Percentiles rank a stretch among this genome's conserved stretches.
Conservation (phyloP, 1,140 invertebrate genomes). For the Cardiocondyla obscurior region DNA sequence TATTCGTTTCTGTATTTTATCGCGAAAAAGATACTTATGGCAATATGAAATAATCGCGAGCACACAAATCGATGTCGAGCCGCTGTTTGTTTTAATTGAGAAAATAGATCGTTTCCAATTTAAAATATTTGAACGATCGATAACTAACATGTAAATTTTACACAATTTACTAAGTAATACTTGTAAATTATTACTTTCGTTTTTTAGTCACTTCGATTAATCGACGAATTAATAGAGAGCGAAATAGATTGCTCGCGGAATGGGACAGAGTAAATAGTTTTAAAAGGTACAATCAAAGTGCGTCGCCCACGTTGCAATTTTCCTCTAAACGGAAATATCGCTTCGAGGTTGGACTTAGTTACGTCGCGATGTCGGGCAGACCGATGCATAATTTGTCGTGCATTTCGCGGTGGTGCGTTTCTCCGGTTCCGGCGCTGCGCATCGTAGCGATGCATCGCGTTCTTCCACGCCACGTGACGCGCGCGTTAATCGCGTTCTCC, state of each 20-base stretch:
- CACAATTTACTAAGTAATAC: not conserved
- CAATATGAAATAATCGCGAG: not conserved
- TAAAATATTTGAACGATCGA: not conserved
- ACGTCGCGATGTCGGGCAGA: not conserved
- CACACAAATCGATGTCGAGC: not conserved
- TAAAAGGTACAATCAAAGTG: not conserved
- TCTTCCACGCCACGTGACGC: slow-evolving; percentile 31
- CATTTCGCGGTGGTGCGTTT: not conserved
- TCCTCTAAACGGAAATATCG: not conserved
- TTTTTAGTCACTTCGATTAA: not conserved
- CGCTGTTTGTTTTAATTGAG: not conserved
- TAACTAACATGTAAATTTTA: not conserved
- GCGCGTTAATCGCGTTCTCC: slow-evolving; percentile 65
- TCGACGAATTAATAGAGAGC: not conserved
- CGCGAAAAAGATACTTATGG: not conserved
- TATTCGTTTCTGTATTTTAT: not conserved
- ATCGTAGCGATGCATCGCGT: not conserved
- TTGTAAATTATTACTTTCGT: not conserved
- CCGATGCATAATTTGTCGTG: not conserved
- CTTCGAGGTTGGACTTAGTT: not conserved
- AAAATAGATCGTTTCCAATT: not conserved
- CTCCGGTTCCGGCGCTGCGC: not conserved
- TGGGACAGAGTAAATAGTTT: not conserved
- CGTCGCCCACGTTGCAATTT: not conserved
- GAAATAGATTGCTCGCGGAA: not conserved